Evolutionary conservation across 2,113 vertebrate species (phyloP).

Genomic region (Actenoides lindsayi): DNA sequence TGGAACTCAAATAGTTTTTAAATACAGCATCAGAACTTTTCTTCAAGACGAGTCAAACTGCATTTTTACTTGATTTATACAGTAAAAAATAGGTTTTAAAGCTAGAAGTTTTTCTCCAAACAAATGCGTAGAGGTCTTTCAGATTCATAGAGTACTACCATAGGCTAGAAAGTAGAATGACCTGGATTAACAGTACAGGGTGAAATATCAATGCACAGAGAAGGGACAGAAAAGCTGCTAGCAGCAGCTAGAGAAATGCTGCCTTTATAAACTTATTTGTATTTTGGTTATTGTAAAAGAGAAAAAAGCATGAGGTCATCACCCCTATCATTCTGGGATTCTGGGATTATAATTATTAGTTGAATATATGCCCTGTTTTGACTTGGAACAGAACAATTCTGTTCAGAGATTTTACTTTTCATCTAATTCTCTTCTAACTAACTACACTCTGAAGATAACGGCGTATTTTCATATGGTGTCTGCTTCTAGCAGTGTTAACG

Average conservation of each 20-base stretch:
- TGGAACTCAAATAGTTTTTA: background rate
- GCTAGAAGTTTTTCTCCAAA: background rate
- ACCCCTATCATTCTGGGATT: no score
- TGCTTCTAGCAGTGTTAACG: no score
- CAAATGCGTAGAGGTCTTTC: background rate
- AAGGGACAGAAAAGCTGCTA: background rate
- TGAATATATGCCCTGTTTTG: background rate
- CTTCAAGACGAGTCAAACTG: background rate
- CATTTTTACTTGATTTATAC: background rate
- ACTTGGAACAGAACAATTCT: no score
- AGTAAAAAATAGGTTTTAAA: background rate
- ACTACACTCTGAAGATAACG: no score
- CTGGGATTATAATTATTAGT: background rate
- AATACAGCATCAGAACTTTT: background rate
- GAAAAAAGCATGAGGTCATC: background rate
- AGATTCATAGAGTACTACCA: background rate
- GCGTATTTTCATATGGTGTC: no score
- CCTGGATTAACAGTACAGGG: background rate
- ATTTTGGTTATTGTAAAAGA: background rate
- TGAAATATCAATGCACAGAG: background rate
- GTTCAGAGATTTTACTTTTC: no score
- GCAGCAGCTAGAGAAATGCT: background rate
- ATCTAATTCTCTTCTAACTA: no score
- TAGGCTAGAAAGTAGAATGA: background rate
- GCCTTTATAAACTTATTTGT: background rate